These are phyloP conservation scores for Lytechinus pictus DNA, from an alignment of 35 echinoderm and acorn worm genomes.

Conservation along the genomic window DNA sequence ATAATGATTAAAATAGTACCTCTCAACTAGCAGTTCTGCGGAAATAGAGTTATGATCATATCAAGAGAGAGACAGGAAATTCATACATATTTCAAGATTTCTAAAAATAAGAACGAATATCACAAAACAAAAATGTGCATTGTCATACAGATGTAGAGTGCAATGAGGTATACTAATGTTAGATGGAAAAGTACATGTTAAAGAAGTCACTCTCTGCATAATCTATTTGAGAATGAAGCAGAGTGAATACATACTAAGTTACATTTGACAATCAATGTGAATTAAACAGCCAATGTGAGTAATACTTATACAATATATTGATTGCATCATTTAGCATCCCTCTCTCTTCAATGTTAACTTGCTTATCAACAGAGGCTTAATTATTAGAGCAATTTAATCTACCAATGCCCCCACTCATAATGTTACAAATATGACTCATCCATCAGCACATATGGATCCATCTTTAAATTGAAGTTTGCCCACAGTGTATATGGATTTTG, in stretches of 20 bases:
- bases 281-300: not conserved
- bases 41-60: not conserved
- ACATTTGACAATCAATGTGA: not conserved
- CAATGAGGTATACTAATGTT: not conserved
- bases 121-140: not conserved
- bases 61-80: not conserved
- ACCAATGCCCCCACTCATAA: not conserved
- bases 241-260: not conserved
- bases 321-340: conserved; percentile 2
- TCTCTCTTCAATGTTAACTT: not conserved
- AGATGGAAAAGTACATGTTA: not conserved
- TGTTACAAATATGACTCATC: not conserved
- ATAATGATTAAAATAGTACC: not conserved
- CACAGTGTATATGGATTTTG: not conserved
- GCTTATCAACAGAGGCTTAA: not conserved
- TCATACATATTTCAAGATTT: too few relatives aligned
- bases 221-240: not conserved
- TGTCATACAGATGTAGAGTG: not conserved
- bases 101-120: not conserved
- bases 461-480: not conserved
- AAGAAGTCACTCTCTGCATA: not conserved
- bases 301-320: not conserved
- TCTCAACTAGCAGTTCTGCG: not conserved
- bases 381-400: conserved; percentile 10
- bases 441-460: not conserved